Conservation (phyloP, 2,888 invertebrate genomes). For the Stenoptilia bipunctidactyla region DNA sequence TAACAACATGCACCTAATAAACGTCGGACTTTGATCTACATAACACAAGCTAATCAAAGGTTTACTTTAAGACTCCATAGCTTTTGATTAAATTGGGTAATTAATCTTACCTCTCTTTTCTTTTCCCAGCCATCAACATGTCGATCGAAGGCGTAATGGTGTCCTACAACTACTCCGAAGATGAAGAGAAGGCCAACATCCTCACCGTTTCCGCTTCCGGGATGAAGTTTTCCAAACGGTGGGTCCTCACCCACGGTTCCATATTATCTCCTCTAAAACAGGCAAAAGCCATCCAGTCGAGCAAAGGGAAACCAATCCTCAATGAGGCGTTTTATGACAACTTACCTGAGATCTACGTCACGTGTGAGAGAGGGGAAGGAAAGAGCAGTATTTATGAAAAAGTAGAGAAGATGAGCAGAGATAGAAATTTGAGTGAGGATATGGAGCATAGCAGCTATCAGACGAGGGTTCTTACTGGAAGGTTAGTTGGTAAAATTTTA, state of each 20-base stretch:
- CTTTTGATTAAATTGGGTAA: no score
- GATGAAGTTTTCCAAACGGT: slow-evolving; percentile 59
- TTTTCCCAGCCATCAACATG: slow-evolving; percentile 30
- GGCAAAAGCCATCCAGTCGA: slow-evolving; percentile 37
- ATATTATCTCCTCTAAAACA: slow-evolving; percentile 56
- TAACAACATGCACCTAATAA: no score
- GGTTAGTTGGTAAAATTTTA: no score
- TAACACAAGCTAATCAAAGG: no score
- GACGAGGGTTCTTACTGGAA: slow-evolving; percentile 51
- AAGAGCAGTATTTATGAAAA: slow-evolving; percentile 33
- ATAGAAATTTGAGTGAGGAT: slow-evolving; percentile 33
- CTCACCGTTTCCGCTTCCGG: slow-evolving; percentile 64
- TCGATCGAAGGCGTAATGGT: slow-evolving; percentile 61
- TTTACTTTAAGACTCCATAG: no score
- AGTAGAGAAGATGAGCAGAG: slow-evolving; percentile 43
- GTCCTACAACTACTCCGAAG: slow-evolving; percentile 53
- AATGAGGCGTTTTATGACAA: slow-evolving; percentile 54
- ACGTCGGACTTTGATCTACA: no score
- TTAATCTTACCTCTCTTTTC: not conserved
- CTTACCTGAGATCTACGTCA: slow-evolving; percentile 56
- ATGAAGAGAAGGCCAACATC: slow-evolving; percentile 53
- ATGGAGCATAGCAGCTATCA: slow-evolving; percentile 54
- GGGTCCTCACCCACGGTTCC: slow-evolving; percentile 68
- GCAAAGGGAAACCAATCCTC: slow-evolving; percentile 46
- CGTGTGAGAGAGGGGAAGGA: slow-evolving; percentile 40